phyloP scores from a whole-genome alignment of 1,140 invertebrate species.

The Caerostris extrusa region DNA sequence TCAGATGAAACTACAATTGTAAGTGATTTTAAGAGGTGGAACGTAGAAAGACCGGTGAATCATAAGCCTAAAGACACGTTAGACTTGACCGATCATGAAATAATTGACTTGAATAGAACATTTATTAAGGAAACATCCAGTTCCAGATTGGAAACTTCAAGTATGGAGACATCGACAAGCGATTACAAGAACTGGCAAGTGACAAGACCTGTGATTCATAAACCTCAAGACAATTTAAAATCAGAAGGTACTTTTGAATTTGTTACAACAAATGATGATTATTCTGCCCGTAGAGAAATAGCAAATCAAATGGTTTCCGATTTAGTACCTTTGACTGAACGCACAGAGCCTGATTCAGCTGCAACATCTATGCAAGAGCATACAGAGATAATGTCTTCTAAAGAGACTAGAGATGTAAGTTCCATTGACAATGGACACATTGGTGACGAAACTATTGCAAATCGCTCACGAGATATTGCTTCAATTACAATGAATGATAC shows the following conservation, averaged over 20 bases:
- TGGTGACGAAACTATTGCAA: not conserved
- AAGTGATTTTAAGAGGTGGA: conserved; percentile 67
- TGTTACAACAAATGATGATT: conserved; percentile 44
- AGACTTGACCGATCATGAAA: not conserved
- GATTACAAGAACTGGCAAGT: conserved; percentile 62
- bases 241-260: conserved; percentile 15
- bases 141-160: not conserved
- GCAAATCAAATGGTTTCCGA: not conserved
- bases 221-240: conserved; percentile 47
- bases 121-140: not conserved
- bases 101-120: not conserved
- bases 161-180: conserved; percentile 32
- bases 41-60: conserved; percentile 52
- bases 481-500: not conserved
- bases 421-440: not conserved
- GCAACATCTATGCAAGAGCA: not conserved
- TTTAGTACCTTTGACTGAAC: conserved; percentile 47
- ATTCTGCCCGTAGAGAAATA: not conserved
- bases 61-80: conserved; percentile 64
- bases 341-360: conserved; percentile 46
- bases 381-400: not conserved
- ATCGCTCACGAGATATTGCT: not conserved
- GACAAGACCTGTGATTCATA: conserved; percentile 23
- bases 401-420: too few relatives aligned
- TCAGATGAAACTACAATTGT: conserved; percentile 60